Conservation (phyloP, 2,888 invertebrate genomes). For the Thyatira batis region DNA sequence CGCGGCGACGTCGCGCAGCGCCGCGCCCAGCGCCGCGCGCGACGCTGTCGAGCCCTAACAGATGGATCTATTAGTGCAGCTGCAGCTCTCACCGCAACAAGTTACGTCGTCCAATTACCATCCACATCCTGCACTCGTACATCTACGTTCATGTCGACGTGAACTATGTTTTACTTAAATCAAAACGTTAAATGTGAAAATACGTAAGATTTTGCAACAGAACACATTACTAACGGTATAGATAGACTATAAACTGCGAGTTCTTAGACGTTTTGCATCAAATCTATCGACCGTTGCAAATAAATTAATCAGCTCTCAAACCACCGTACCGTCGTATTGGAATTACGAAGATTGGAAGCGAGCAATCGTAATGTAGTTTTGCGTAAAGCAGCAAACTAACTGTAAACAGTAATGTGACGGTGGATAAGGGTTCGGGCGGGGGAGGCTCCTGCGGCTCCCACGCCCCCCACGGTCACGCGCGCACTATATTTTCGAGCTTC, state of each 20-base stretch:
- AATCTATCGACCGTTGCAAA: background rate
- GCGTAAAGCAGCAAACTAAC: background rate
- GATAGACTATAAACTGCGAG: background rate
- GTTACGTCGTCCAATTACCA: background rate
- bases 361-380: background rate
- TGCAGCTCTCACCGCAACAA: background rate
- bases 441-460: background rate
- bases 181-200: background rate
- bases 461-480: slow-evolving; percentile 19
- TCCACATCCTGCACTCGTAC: background rate
- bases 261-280: background rate
- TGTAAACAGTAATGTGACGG: background rate
- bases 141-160: background rate
- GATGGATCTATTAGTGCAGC: background rate
- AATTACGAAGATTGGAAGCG: background rate
- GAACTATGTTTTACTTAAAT: background rate
- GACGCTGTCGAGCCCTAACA: background rate
- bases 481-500: slow-evolving; percentile 17
- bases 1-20: no score
- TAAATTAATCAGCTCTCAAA: background rate
- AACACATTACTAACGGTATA: background rate
- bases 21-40: no score
- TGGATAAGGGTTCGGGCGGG: background rate
- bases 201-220: background rate
- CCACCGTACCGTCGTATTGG: background rate